Conservation (phyloP, 2,113 vertebrate species). For the Campylorhamphus procurvoides region DNA sequence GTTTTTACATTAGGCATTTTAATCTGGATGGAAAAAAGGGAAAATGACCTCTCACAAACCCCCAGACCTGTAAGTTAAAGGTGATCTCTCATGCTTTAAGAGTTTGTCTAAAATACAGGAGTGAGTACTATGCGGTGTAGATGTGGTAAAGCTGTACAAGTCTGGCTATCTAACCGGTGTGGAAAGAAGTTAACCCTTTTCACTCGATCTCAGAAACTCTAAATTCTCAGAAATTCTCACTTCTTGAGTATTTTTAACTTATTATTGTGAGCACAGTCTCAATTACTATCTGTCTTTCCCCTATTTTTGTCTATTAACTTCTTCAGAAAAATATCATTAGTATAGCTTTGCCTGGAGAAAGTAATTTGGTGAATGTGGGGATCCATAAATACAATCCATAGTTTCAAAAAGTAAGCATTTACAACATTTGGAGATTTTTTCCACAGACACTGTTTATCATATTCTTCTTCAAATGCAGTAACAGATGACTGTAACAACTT, state of each 20-base stretch:
- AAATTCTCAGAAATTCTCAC: background rate
- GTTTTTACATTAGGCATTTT: background rate
- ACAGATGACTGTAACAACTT: constrained; percentile 38
- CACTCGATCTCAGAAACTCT: background rate
- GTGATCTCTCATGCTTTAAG: background rate
- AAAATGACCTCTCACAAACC: background rate
- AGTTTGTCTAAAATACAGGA: background rate
- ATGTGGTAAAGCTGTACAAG: background rate
- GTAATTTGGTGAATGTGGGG: background rate
- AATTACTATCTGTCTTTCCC: background rate
- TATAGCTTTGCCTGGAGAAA: background rate
- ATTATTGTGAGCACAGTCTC: background rate
- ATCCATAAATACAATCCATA: background rate
- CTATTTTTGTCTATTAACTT: background rate
- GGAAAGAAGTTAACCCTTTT: background rate
- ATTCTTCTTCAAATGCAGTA: constrained; percentile 17
- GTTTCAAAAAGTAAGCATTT: constrained; percentile 7
- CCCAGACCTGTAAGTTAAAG: background rate
- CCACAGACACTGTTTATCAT: background rate
- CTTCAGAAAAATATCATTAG: background rate
- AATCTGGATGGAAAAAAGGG: background rate
- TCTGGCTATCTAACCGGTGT: background rate
- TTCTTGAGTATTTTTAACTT: background rate
- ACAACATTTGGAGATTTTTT: background rate
- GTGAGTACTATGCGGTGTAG: rapidly evolving